Evolutionary conservation across 53 echinoderm and acorn worm genomes (phyloP).

Genomic region (Holothuria scabra): DNA sequence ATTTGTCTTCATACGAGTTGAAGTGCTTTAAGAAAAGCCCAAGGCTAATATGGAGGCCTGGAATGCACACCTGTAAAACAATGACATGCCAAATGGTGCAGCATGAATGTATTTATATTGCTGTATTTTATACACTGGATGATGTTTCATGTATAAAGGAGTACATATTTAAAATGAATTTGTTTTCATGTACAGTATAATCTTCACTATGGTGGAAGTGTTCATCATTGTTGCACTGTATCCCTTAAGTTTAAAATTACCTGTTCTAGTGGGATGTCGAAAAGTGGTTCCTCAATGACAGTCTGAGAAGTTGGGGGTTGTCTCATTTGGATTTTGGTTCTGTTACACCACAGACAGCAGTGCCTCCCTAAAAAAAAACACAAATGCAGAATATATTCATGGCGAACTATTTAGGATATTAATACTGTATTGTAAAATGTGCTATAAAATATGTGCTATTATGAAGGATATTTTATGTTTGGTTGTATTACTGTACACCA

Average conservation of each 20-base stretch:
- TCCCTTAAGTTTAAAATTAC: constrained; percentile 10
- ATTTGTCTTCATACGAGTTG: not conserved
- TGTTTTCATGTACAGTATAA: no score
- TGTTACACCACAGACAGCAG: constrained; percentile 57
- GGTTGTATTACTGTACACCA: no score
- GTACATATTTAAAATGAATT: no score
- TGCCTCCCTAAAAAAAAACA: constrained; percentile 50
- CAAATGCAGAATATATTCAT: not conserved
- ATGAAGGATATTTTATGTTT: no score
- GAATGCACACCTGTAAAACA: not conserved
- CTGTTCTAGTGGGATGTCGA: constrained; percentile 34
- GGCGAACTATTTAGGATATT: no score
- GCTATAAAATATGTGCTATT: no score
- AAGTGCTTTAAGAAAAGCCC: not conserved
- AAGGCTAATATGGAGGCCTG: constrained; percentile 6
- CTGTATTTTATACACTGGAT: no score
- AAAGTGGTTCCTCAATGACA: constrained; percentile 17
- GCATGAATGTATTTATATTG: not conserved
- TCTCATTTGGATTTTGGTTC: constrained; percentile 45
- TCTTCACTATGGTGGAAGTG: no score
- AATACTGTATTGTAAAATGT: no score
- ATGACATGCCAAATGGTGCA: not conserved
- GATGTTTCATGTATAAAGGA: no score
- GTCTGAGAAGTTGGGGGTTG: not conserved
- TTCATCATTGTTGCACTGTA: not conserved